Evolutionary conservation across 2,113 vertebrate species (phyloP), one percentile per base, ranked within the genome.

Genomic region (Rhinopithecus roxellana): DNA sequence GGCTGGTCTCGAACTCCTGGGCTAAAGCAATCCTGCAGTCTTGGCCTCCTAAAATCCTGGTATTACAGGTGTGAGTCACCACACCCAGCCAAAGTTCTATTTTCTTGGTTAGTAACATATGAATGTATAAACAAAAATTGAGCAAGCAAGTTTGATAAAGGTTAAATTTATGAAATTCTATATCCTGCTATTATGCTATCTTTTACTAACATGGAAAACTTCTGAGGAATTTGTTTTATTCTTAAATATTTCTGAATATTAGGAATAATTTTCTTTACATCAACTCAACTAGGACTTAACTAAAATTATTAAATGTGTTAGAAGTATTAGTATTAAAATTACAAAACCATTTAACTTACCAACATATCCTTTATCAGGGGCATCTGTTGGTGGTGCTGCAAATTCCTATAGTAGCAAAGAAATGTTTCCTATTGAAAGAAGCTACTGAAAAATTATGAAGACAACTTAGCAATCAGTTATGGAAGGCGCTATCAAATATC

Each of bases 351-450:
- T 97, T 90, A 96, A 94, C 99, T 99, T 98, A 99, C 99, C 99
- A 16, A 99, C 98, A 96, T 99, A 99, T 59, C 99, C 99, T 98
- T 99, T 99, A 96, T 99, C 98, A n/a, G 99, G 99, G 43, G 99
- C 98, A 94, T 99, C 99, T 43, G 94, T 97, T 64, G 99, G 96
- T 0, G 99, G 99, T 95, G 98, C 97, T 75, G 99, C 91, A 98
- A 99, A 98, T 97, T 99, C 99, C 99, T 99, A 90, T 7, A 97
- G 61, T 12, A 93, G 67, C 48, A 95, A 97, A 87, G 55, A 97
- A 84, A 95, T 43, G 32, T 78, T 88, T 93, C 43, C 25, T 75
- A 57, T 6, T 94, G 48, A 94, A 94, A 85, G n/a, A 79, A 69
- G 48, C 32, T 83, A 74, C 38, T 61, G 14, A 90, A 89, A 86